A percentile compares a stretch with the other conserved stretches of the same genome.
Conservation (phyloP, 2,797 vertebrate species). For the Alauda arvensis region DNA sequence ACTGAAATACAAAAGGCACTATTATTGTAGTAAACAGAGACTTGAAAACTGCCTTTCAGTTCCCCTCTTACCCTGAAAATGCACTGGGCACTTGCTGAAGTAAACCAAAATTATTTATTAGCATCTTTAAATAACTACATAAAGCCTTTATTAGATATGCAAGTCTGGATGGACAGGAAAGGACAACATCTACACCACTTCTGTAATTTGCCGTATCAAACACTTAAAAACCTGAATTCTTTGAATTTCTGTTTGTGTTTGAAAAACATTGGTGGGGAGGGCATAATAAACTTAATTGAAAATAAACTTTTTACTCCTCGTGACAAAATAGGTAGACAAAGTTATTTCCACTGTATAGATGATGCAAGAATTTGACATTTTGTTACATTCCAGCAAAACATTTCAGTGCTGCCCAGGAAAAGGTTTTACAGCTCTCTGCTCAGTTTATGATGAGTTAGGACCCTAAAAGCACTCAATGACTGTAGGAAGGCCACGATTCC, state of each 20-base stretch:
- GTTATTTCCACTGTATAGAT: not conserved
- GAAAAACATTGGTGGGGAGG: rapidly evolving
- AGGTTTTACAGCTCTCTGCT: not conserved
- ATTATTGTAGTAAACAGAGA: not conserved
- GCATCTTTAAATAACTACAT: not conserved
- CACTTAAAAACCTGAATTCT: not conserved
- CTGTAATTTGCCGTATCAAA: not conserved
- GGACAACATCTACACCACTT: not conserved
- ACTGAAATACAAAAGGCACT: not conserved
- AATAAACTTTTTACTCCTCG: not conserved
- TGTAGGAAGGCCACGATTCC: not conserved
- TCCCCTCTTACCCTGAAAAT: not conserved
- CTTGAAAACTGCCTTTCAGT: not conserved
- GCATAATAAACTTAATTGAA: not conserved
- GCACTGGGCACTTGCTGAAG: not conserved
- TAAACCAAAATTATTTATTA: not conserved
- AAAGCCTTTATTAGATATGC: not conserved
- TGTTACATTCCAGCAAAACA: not conserved
- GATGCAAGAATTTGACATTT: not conserved
- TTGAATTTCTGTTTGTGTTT: not conserved
- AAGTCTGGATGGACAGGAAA: not conserved
- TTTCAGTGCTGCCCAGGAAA: not conserved
- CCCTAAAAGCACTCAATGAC: not conserved
- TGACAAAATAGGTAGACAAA: not conserved
- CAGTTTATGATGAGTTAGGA: not conserved